Evolutionary conservation across 2,797 vertebrate genomes (phyloP), one percentile per base, ranked within the genome.

Genomic region (Argyrosomus regius): DNA sequence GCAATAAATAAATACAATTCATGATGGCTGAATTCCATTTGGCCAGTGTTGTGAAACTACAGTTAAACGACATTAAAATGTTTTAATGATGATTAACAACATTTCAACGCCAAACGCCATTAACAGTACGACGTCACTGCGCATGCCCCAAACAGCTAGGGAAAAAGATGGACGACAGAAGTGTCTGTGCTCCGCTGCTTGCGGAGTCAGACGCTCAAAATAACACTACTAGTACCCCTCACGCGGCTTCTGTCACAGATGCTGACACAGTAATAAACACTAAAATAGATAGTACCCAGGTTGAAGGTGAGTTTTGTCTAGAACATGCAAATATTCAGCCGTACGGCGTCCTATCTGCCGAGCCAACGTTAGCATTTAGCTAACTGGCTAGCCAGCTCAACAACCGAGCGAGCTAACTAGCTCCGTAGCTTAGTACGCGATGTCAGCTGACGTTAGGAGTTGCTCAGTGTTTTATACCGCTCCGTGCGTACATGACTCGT

Each of bases 181-280:
- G 77, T 65, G 91, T 91, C 88, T 94, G 92, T 71, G n/a, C 89
- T 88, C 91, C 88, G 92, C 93, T 63, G 52, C 73, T 77, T 39
- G 94, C 88, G 91, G 91, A 93, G 90, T 89, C 92, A 93, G 91
- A 93, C 90, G 83, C 87, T 87, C 80, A 84, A 91, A 91, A 84
- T 84, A 84, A 78, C 88, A 87, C 52, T 73, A 77, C 28, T 49
- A 86, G 78, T 83, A 41, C 89, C 87, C 77, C 84, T 90, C 87
- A 92, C 82, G 88, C 88, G 91, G 91, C 88, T 78, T 94, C 90
- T 90, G 78, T 92, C 72, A 87, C 89, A 93, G 92, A 92, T 88
- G 88, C 92, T 91, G 94, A 95, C 85, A 96, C 89, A 93, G 93
- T 95, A 93, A 95, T 94, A 95, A 96, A 95, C 94, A 96, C 88